Conservation (phyloP, 2,113 vertebrate species). For the Sterna hirundo region DNA sequence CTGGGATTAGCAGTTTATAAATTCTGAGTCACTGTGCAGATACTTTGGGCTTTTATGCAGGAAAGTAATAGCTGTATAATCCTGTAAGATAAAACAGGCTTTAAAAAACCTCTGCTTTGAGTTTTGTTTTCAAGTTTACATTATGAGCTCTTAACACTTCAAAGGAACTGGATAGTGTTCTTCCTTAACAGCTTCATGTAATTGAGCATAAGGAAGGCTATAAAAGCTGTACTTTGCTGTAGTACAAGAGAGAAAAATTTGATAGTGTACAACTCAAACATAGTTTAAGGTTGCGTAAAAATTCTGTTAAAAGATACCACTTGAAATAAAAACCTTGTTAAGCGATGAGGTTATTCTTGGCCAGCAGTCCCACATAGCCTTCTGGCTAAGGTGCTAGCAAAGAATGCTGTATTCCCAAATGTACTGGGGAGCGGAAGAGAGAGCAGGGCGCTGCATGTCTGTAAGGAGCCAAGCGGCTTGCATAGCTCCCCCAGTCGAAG, state of each 20-base stretch:
- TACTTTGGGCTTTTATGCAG: neutral
- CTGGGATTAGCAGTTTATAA: conserved; percentile 19
- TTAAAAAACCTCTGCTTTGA: conserved; percentile 4
- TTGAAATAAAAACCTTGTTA: conserved; percentile 1
- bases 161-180: neutral
- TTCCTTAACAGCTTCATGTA: neutral
- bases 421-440: neutral
- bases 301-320: conserved; percentile 14
- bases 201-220: neutral
- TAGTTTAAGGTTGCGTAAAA: conserved; percentile 38
- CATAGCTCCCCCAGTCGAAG: neutral
- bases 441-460: neutral
- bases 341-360: conserved; percentile 33
- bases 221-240: neutral
- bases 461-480: neutral
- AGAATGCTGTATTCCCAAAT: neutral
- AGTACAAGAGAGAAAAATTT: neutral
- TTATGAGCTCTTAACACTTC: conserved; percentile 19
- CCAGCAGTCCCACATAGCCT: neutral
- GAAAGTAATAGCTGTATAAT: conserved; percentile 14
- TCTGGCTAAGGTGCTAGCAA: conserved; percentile 41
- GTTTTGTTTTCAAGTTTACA: conserved; percentile 33
- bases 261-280: neutral
- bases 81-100: neutral
- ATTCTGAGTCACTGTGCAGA: conserved; percentile 2